Percentiles rank a stretch among this genome's conserved stretches.
Conservation (phyloP, 2,113 vertebrate genomes). For the Dasyornis broadbenti region DNA sequence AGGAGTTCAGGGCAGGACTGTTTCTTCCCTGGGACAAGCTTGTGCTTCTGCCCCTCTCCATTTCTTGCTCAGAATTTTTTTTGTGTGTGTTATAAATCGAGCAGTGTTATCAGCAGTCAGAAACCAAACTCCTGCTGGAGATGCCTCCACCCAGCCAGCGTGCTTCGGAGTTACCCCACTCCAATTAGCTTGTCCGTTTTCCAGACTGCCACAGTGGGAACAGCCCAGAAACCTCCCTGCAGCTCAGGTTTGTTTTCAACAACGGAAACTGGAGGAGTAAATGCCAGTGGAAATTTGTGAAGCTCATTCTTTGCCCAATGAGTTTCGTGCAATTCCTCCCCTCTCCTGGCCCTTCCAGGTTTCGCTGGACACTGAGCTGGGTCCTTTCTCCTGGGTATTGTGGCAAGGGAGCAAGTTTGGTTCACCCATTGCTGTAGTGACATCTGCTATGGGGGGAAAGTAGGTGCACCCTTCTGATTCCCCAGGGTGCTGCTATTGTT, state of each 20-base stretch:
- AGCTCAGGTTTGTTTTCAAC: neutral
- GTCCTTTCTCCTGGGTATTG: accelerated
- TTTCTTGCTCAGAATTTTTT: neutral
- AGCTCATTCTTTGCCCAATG: neutral
- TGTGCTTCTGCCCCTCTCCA: neutral
- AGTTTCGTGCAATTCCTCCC: neutral
- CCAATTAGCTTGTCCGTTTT: neutral
- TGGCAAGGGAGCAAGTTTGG: neutral
- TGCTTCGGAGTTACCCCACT: neutral
- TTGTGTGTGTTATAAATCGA: neutral
- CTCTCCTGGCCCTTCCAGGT: neutral
- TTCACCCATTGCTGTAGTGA: neutral
- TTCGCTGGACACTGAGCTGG: accelerated
- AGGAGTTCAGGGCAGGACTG: neutral
- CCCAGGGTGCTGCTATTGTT: neutral
- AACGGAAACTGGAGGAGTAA: neutral
- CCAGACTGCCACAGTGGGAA: neutral
- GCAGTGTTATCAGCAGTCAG: neutral
- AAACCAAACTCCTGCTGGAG: neutral
- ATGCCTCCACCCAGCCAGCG: neutral
- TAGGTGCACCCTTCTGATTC: neutral
- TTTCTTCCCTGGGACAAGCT: neutral
- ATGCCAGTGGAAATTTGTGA: neutral
- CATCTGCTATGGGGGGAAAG: accelerated
- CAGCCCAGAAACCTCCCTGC: neutral